phyloP scores from a whole-genome alignment of 2,797 vertebrate species.

The Morus bassanus region DNA sequence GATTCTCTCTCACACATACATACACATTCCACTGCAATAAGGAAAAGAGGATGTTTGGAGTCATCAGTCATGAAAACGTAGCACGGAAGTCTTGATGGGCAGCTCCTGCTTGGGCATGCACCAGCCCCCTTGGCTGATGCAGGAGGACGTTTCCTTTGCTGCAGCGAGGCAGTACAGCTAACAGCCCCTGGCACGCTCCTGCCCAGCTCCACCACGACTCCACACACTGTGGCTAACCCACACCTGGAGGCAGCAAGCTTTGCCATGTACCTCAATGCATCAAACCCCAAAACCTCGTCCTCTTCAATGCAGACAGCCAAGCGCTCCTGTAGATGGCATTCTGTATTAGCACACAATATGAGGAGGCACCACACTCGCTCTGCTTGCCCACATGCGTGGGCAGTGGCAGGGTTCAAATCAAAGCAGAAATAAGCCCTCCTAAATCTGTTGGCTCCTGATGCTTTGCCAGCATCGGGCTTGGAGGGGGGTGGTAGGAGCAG shows the following conservation, averaged over 20 bases:
- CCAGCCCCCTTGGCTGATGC: not conserved
- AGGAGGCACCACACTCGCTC: not conserved
- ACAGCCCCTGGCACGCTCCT: rapidly evolving
- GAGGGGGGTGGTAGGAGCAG: not conserved
- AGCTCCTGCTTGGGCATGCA: not conserved
- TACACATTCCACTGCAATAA: not conserved
- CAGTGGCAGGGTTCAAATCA: not conserved
- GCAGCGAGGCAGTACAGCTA: rapidly evolving
- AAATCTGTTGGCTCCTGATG: not conserved
- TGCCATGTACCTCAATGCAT: rapidly evolving
- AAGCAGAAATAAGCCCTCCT: not conserved
- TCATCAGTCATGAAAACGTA: not conserved
- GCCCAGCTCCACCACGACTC: not conserved
- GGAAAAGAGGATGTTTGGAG: not conserved
- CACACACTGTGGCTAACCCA: not conserved
- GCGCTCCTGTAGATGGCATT: not conserved
- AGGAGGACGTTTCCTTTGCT: not conserved
- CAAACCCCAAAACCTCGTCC: not conserved
- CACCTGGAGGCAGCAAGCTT: not conserved
- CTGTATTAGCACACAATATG: rapidly evolving
- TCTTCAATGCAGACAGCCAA: not conserved
- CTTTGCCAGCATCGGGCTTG: not conserved
- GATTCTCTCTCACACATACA: not conserved
- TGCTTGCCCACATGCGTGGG: no score
- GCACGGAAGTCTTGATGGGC: not conserved